These are phyloP conservation scores for Dreissena rostriformis DNA, from an alignment of 1,140 invertebrate species.

Conservation along the genomic window DNA sequence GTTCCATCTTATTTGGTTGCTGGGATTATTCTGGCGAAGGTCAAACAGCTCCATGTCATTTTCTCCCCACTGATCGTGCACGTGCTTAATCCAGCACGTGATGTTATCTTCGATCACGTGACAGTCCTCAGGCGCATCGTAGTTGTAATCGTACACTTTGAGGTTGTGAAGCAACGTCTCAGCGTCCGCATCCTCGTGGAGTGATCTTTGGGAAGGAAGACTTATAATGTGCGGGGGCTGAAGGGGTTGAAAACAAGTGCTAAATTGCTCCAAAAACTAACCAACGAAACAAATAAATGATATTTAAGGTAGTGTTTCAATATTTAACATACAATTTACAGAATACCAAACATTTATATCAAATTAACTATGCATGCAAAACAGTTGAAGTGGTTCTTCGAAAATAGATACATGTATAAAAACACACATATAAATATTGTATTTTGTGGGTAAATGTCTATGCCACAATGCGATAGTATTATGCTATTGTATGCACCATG, in stretches of 20 bases:
- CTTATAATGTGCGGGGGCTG: neutral
- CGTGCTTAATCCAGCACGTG: neutral
- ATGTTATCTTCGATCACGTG: neutral
- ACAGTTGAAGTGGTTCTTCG: too few relatives aligned
- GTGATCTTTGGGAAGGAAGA: neutral
- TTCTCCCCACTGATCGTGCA: neutral
- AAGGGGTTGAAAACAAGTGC: neutral
- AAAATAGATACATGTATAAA: too few relatives aligned
- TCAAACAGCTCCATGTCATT: neutral
- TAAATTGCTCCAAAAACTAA: neutral
- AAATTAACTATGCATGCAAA: too few relatives aligned
- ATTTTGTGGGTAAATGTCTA: too few relatives aligned
- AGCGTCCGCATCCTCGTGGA: constrained; percentile 20
- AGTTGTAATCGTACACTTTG: constrained; percentile 28
- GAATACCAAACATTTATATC: too few relatives aligned
- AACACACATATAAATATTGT: too few relatives aligned
- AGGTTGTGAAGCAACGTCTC: constrained; percentile 9
- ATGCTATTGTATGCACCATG: too few relatives aligned
- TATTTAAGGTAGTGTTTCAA: too few relatives aligned
- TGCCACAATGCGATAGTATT: too few relatives aligned
- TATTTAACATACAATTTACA: too few relatives aligned
- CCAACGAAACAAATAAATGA: too few relatives aligned
- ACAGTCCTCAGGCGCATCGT: neutral
- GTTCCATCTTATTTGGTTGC: neutral
- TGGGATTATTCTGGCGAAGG: neutral